Base-by-base conservation (phyloP, 1,140 invertebrate genomes). In the Brachionus manjavacas region DNA sequence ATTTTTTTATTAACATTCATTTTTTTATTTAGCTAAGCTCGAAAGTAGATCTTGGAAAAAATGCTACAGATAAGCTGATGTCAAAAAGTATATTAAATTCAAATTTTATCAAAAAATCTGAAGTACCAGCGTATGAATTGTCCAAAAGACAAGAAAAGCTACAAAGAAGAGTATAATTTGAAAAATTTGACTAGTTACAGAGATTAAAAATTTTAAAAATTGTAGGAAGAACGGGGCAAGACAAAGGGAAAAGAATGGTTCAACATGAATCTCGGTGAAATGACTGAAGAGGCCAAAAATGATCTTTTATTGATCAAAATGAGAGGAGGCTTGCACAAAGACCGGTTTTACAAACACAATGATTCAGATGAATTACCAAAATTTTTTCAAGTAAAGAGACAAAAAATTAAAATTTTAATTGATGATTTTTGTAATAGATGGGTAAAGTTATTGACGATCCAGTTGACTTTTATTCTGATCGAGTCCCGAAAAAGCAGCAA, bases 271-370 rank as follows among this genome's bases (percentile, higher is more conserved):
- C 94, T 94, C 1, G 93, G 95, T 68, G 95, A 97, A 88, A 88
- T 97, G 85, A 96, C 94, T 0, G 93, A 95, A 25, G 95, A 97
- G 88, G 88, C 93, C 4, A 93, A 93, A 87, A 93, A 93, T 87
- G 95, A 98, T 88, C 90, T 98, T 6, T 92, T 94, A 90, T 89
- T 97, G 4, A 88, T 99, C 1, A 93, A 94, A 89, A 96, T 98
- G 95, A 92, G 96, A 87, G 93, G 94, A n/a, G 94, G 92, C 4
- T 90, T 98, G 3, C 94, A 98, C 91, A 93, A 95, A 0, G 97
- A 96, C 89, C 92, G 92, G 79, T 97, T 97, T 87, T 98, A 97
- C 89, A 97, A 97, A 88, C 94, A 94, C 85, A 96, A 95, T 88
- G 95, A 96, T 88, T 91, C 93, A 46, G 93, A 94, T 90, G 84